These are phyloP conservation scores for Dolichomitus sp. DNA, from an alignment of 2,888 invertebrate genomes.

Conservation along the genomic window DNA sequence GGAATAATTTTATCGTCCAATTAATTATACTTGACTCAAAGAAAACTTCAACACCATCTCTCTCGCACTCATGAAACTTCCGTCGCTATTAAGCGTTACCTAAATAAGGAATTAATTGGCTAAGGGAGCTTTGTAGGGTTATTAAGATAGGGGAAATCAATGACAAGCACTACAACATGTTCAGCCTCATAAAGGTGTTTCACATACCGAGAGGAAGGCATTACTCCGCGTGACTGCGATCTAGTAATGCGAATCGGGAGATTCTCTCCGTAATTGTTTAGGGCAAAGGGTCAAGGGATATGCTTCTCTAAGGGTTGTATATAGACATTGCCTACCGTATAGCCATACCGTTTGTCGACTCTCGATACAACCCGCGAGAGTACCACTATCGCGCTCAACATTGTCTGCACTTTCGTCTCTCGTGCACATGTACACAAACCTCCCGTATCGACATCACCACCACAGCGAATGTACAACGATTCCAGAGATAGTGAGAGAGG, in stretches of 20 bases:
- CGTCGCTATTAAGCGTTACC: background rate
- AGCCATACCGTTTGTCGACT: constrained; percentile 24
- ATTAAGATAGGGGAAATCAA: constrained; percentile 4
- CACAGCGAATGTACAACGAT: constrained; percentile 21
- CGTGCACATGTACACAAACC: constrained; percentile 3
- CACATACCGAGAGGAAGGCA: background rate
- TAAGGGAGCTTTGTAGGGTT: background rate
- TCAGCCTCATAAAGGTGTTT: constrained; percentile 2
- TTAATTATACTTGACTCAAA: background rate
- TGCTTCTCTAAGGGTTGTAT: background rate
- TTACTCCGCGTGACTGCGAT: constrained; percentile 33
- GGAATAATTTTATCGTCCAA: background rate
- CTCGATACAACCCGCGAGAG: constrained; percentile 14
- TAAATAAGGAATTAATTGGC: background rate
- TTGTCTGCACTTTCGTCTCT: constrained; percentile 8
- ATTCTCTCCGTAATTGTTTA: constrained; percentile 41
- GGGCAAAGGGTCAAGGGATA: constrained; percentile 19
- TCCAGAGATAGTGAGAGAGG: background rate
- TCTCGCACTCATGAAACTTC: background rate
- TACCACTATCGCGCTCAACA: constrained; percentile 14
- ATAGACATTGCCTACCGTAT: constrained; percentile 4
- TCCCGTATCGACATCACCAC: background rate
- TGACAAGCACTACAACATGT: background rate
- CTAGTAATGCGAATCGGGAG: constrained; percentile 38
- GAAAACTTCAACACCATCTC: background rate